Conservation (phyloP, 2,113 vertebrate species). For the Saguinus imperator region DNA sequence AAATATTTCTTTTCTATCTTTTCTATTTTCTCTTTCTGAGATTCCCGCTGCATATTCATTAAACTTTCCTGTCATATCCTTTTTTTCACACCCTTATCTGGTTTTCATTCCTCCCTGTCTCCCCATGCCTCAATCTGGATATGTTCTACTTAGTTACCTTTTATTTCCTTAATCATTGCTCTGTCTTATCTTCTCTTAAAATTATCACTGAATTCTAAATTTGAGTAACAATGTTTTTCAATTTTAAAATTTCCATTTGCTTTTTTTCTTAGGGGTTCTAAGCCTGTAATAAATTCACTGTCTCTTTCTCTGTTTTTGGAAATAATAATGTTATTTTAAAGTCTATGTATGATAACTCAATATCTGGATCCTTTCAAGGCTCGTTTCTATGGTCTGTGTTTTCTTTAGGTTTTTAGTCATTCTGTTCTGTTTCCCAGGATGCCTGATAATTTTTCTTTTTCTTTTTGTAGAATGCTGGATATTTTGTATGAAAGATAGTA, state of each 20-base stretch:
- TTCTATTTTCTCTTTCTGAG: background rate
- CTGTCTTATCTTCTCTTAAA: background rate
- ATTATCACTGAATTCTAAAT: background rate
- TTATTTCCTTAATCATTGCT: background rate
- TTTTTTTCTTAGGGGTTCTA: background rate
- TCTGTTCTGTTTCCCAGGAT: background rate
- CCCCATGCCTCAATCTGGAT: background rate
- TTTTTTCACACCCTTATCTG: fast-evolving
- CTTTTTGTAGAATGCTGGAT: background rate
- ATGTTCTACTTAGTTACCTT: background rate
- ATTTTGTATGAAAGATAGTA: background rate
- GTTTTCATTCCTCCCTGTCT: background rate
- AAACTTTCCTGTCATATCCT: background rate
- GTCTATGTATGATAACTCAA: background rate
- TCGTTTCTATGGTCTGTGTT: background rate
- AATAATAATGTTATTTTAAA: background rate
- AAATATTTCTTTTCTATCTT: background rate
- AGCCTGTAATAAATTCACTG: background rate
- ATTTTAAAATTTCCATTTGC: background rate
- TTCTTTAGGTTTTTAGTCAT: background rate
- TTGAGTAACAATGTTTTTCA: background rate
- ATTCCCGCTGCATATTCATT: background rate
- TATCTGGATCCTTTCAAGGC: background rate
- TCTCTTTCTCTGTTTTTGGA: background rate
- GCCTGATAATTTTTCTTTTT: background rate